phyloP scores from a whole-genome alignment of 2,888 invertebrate species.

The Elmis aenea region DNA sequence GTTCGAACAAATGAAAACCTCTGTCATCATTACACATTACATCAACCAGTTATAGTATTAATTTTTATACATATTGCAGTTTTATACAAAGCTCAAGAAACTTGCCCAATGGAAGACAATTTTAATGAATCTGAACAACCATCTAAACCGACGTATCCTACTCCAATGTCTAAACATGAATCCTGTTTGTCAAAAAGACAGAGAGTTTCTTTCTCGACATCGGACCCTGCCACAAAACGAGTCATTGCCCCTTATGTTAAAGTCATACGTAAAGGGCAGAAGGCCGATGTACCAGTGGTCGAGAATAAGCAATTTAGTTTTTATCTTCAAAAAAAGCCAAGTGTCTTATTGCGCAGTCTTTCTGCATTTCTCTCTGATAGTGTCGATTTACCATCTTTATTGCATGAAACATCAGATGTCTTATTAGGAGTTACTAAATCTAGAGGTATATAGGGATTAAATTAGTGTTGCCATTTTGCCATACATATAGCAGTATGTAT shows the following conservation, averaged over 20 bases:
- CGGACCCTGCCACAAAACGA: conserved; percentile 53
- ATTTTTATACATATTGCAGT: no score
- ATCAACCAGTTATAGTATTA: no score
- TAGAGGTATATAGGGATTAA: conserved; percentile 50
- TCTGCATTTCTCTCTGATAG: conserved; percentile 52
- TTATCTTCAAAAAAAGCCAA: conserved; percentile 42
- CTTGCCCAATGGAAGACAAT: no score
- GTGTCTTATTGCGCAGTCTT: conserved; percentile 38
- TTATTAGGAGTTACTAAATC: conserved; percentile 54
- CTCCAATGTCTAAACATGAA: conserved; percentile 8
- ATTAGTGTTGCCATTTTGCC: no score
- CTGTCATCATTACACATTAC: no score
- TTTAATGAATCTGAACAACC: no score
- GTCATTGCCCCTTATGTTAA: conserved; percentile 56
- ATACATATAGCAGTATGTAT: no score
- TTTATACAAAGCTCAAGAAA: no score
- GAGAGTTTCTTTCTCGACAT: conserved; percentile 45
- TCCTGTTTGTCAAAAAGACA: conserved; percentile 7
- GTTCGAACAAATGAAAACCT: no score
- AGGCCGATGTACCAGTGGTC: conserved; percentile 26
- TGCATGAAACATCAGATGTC: conserved; percentile 56
- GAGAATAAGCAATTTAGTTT: conserved; percentile 36
- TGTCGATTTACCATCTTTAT: conserved; percentile 52
- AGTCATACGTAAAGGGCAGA: conserved; percentile 37
- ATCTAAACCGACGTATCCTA: conserved; percentile 11